A percentile compares a stretch with the other conserved stretches of the same genome.
These are phyloP conservation scores for Anthonomus grandis DNA, from an alignment of 1,140 invertebrate species.

Conservation along the genomic window DNA sequence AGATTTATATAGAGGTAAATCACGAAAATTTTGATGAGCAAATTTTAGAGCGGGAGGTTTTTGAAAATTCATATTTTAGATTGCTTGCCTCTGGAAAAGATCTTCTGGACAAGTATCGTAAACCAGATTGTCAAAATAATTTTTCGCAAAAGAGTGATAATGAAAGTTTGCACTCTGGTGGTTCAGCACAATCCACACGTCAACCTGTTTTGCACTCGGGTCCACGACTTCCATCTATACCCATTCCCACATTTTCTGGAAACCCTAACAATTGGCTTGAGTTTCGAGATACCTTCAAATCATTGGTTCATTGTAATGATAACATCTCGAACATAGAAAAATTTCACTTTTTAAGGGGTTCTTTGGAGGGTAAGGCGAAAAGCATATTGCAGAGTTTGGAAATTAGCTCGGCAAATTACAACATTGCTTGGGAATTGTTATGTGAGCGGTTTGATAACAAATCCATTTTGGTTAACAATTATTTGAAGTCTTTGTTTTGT, in stretches of 20 bases:
- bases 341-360: slow-evolving; percentile 29
- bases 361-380: slow-evolving; percentile 32
- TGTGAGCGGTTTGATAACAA: slow-evolving; percentile 39
- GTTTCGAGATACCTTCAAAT: slow-evolving; percentile 5
- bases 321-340: not conserved
- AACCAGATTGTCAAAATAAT: too few relatives aligned
- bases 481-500: slow-evolving; percentile 15
- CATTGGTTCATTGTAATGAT: slow-evolving; percentile 1
- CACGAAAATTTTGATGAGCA: too few relatives aligned
- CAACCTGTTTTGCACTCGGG: too few relatives aligned
- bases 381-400: slow-evolving; percentile 35
- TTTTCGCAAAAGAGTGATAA: too few relatives aligned
- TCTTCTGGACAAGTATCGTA: too few relatives aligned
- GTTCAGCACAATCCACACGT: too few relatives aligned
- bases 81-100: too few relatives aligned
- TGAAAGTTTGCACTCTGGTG: too few relatives aligned
- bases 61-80: too few relatives aligned
- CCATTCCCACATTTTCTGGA: slow-evolving; percentile 16
- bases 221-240: not conserved
- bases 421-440: slow-evolving; percentile 38
- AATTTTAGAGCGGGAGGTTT: too few relatives aligned
- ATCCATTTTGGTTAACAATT: slow-evolving; percentile 24
- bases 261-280: slow-evolving; percentile 1
- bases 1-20: too few relatives aligned
- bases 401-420: slow-evolving; percentile 37